Evolutionary conservation across 2,113 vertebrate species (phyloP).

Genomic region (Tylochromis polylepis): DNA sequence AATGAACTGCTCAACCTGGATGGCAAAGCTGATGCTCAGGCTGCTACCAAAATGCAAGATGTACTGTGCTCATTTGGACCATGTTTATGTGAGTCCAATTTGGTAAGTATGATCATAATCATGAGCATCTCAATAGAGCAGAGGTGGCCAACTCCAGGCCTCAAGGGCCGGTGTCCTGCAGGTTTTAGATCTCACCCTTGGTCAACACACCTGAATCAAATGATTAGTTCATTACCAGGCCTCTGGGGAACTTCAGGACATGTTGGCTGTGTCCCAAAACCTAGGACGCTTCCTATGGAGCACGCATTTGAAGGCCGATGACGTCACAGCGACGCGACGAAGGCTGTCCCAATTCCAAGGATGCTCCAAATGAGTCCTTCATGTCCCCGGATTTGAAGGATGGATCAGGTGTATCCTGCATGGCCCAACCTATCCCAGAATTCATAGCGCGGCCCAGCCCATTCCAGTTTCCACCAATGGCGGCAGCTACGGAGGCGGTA

Average conservation of each 20-base stretch:
- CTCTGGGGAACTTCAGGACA: background rate
- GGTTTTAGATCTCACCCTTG: background rate
- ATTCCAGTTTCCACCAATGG: no score
- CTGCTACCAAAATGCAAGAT: background rate
- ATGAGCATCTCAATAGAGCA: background rate
- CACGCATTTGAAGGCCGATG: no score
- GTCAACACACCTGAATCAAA: background rate
- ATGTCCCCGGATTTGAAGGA: no score
- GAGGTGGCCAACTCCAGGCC: rapidly evolving
- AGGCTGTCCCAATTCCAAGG: no score
- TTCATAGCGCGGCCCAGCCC: no score
- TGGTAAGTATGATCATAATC: rapidly evolving
- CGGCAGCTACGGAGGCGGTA: no score
- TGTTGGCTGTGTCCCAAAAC: no score
- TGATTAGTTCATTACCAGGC: background rate
- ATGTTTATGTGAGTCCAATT: background rate
- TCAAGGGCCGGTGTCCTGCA: background rate
- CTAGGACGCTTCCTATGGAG: no score
- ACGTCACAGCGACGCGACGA: no score
- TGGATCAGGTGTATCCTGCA: no score
- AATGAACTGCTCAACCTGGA: conserved; percentile 81
- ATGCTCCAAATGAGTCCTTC: no score
- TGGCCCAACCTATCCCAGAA: no score
- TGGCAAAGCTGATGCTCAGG: background rate
- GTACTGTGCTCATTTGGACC: background rate